A percentile compares a stretch with the other conserved stretches of the same genome.
phyloP scores from a whole-genome alignment of 2,113 vertebrate genomes.

The Dinomys branickii region DNA sequence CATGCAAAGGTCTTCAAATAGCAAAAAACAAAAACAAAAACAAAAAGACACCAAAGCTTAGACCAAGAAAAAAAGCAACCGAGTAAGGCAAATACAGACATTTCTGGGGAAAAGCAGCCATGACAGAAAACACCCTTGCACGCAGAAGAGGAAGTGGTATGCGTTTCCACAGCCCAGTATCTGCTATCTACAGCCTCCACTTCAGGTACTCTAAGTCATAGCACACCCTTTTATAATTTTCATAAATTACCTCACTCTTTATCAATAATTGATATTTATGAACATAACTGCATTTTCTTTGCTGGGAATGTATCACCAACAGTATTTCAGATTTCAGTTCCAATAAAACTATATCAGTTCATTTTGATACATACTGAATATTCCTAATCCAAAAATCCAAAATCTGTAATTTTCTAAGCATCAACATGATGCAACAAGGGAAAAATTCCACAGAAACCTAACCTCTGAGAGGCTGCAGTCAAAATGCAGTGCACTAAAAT shows the following conservation, averaged over 20 bases:
- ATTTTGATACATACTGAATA: neutral
- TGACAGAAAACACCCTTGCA: neutral
- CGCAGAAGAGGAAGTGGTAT: neutral
- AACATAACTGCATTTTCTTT: slow-evolving; percentile 36
- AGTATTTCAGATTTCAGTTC: neutral
- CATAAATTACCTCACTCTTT: neutral
- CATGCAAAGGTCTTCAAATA: neutral
- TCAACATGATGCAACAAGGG: neutral
- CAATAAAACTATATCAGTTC: slow-evolving; percentile 4
- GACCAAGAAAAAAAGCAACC: slow-evolving; percentile 7
- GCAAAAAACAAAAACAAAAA: slow-evolving; percentile 32
- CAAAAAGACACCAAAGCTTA: neutral
- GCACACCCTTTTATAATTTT: neutral
- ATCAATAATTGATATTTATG: neutral
- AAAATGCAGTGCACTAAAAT: neutral
- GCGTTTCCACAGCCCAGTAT: neutral
- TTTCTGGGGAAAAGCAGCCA: neutral
- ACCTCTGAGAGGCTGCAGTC: neutral
- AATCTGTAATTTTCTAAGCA: neutral
- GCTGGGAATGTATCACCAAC: neutral
- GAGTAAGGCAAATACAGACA: neutral
- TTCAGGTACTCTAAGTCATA: neutral
- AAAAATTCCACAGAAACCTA: neutral
- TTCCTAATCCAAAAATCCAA: neutral
- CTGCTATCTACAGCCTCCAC: neutral